A percentile compares a stretch with the other conserved stretches of the same genome.
phyloP scores from a whole-genome alignment of 1,140 invertebrate genomes.

The Meloidogyne hapla region DNA sequence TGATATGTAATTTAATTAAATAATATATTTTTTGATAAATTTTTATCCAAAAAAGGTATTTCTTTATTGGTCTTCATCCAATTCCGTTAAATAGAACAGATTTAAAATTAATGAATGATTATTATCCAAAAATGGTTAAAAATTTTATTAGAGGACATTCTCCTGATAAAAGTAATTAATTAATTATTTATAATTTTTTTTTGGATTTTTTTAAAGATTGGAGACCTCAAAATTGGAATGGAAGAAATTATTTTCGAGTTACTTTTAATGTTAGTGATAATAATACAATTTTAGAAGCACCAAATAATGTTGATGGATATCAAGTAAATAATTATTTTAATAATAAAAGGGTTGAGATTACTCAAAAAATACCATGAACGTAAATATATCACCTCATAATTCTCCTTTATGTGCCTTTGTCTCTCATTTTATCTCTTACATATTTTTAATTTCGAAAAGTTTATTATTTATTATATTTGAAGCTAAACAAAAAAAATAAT shows the following conservation, averaged over 20 bases:
- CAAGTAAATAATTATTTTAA: background rate
- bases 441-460: too few relatives aligned
- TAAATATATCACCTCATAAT: too few relatives aligned
- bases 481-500: background rate
- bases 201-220: constrained; percentile 25
- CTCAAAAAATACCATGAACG: background rate
- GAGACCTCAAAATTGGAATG: constrained; percentile 31
- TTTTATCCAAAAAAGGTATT: constrained; percentile 7
- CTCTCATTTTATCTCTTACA: too few relatives aligned
- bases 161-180: constrained; percentile 28
- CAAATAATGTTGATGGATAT: constrained; percentile 29
- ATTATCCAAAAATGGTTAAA: constrained; percentile 38
- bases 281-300: constrained; percentile 20
- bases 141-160: constrained; percentile 25
- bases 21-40: background rate
- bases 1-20: constrained; percentile 20
- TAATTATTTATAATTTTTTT: background rate
- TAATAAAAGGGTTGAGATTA: background rate
- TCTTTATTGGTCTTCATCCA: constrained; percentile 34
- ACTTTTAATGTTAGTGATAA: constrained; percentile 29
- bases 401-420: too few relatives aligned
- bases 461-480: too few relatives aligned
- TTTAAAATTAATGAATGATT: constrained; percentile 26
- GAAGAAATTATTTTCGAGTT: constrained; percentile 33
- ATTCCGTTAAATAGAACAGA: constrained; percentile 9